Conservation (phyloP, 2,888 invertebrate genomes). For the Microplitis manilae region DNA sequence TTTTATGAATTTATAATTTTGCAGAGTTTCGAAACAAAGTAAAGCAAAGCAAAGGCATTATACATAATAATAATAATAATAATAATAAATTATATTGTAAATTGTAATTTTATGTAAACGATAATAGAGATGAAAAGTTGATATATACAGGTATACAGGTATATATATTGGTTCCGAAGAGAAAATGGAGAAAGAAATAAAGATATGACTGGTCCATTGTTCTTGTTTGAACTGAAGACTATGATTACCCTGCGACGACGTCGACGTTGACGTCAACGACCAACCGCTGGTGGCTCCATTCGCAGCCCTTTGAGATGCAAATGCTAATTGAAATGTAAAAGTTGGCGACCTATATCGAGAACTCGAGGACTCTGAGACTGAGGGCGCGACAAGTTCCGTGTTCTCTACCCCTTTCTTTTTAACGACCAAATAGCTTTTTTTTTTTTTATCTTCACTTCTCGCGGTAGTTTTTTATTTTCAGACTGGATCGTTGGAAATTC, state of each 20-base stretch:
- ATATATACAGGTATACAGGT: neutral
- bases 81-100: slow-evolving; percentile 13
- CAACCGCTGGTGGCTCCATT: slow-evolving; percentile 46
- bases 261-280: slow-evolving; percentile 19
- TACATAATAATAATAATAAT: slow-evolving; percentile 37
- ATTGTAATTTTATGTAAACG: slow-evolving; percentile 30
- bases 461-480: slow-evolving; percentile 12
- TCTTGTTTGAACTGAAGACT: slow-evolving; percentile 51
- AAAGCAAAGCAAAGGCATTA: slow-evolving; percentile 1
- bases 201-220: slow-evolving; percentile 44
- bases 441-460: slow-evolving; percentile 20
- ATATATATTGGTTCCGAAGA: slow-evolving; percentile 23
- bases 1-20: neutral
- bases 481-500: slow-evolving; percentile 29
- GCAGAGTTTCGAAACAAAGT: slow-evolving; percentile 5
- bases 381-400: slow-evolving; percentile 8
- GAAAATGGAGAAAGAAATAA: neutral
- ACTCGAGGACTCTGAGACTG: slow-evolving; percentile 22
- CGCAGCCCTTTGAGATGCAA: slow-evolving; percentile 57
- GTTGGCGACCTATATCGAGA: slow-evolving; percentile 55
- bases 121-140: neutral
- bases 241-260: slow-evolving; percentile 49
- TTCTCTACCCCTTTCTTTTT: neutral
- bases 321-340: slow-evolving; percentile 59
- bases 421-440: slow-evolving; percentile 7